phyloP scores from a whole-genome alignment of 2,888 invertebrate genomes.

The Oligia latruncula region DNA sequence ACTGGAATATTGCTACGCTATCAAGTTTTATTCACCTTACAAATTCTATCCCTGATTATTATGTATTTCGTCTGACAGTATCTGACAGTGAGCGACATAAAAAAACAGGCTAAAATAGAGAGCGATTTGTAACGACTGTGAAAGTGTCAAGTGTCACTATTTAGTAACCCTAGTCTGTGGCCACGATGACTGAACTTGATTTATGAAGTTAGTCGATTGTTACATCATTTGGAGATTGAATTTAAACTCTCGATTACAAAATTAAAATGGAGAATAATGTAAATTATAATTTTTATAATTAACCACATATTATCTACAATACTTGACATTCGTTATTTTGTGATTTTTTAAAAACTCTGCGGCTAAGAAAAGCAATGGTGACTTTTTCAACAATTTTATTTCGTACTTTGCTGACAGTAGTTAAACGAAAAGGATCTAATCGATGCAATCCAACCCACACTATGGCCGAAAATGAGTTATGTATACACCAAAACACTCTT shows the following conservation, averaged over 20 bases:
- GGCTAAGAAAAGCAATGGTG: neutral
- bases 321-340: neutral
- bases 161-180: neutral
- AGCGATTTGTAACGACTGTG: neutral
- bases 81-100: conserved; percentile 35
- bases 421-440: too few relatives aligned
- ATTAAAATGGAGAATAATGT: too few relatives aligned
- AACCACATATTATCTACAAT: too few relatives aligned
- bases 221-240: neutral
- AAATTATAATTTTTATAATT: neutral
- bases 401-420: neutral
- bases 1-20: conserved; percentile 21
- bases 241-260: neutral
- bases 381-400: neutral
- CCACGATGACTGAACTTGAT: neutral
- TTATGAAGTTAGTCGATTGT: neutral
- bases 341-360: neutral
- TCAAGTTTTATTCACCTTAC: conserved; percentile 38
- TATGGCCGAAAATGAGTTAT: too few relatives aligned
- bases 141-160: neutral
- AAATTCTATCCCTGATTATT: conserved; percentile 46
- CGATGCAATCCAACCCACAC: too few relatives aligned
- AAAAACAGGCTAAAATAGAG: conserved; percentile 28
- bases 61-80: conserved; percentile 37
- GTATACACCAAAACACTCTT: too few relatives aligned